Evolutionary conservation across 2,888 invertebrate species (phyloP), one percentile per base, ranked within the genome.

Genomic region (Iphiclides podalirius): DNA sequence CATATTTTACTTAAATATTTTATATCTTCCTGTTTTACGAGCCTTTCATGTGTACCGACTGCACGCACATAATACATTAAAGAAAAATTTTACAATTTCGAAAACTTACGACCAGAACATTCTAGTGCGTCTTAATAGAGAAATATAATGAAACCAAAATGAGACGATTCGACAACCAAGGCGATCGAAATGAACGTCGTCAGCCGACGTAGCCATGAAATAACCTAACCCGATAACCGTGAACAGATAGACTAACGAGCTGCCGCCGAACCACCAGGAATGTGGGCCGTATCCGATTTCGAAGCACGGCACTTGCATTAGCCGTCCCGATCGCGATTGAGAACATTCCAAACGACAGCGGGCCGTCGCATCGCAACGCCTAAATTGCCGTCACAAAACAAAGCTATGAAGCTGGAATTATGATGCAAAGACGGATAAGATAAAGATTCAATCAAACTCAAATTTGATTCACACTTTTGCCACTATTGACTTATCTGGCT

Each of bases 211-310:
- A 54, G 45, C 35, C 47, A 31, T 48, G 37, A 46, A 42, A 37
- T 12, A 39, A 43, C 17, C 33, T 45, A 43, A 37, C 28, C 9
- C 20, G 47, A 42, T 53, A 53, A 26, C 52, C 55, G 55, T 53
- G 35, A 57, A 34, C 53, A 43, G 68, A 72, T 62, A 73, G 67
- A 66, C 74, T 61, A 68, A 66, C 64, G 63, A 66, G 73, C 81
- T 79, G 79, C 79, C 15, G 64, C 66, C 63, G 70, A 72, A 75
- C 67, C 68, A 6, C 76, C 72, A 75, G 76, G 79, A 79, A 84
- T 82, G 81, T 79, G 67, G 76, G 75, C 70, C 77, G 79, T 66
- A 66, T 83, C 75, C 64, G 69, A 79, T 82, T 79, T 78, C 83
- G 82, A 79, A 77, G 77, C 64, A 68, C 70, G 67, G 70, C 66